phyloP scores from a whole-genome alignment of 2,797 vertebrate genomes.

The Labeo calbasu region DNA sequence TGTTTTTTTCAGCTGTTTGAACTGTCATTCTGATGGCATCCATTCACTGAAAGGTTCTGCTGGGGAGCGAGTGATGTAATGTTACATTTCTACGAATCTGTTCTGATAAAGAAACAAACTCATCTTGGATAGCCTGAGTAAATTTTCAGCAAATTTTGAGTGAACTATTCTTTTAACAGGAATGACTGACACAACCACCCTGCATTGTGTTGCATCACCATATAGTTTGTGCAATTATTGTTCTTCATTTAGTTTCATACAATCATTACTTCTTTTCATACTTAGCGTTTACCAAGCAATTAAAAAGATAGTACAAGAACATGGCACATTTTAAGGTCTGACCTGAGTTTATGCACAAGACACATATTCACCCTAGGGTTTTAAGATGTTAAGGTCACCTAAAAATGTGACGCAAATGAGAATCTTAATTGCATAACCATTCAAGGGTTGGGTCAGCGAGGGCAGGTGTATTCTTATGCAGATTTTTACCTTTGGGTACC shows the following conservation, averaged over 20 bases:
- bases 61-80: too few species aligned
- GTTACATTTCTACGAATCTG: too few species aligned
- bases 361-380: neutral
- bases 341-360: conserved; percentile 8
- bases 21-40: too few species aligned
- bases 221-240: neutral
- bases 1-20: too few species aligned
- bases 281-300: neutral
- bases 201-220: neutral
- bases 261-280: neutral
- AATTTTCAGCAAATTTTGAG: too few species aligned
- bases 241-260: neutral
- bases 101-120: too few species aligned
- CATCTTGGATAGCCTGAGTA: too few species aligned
- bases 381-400: conserved; percentile 17
- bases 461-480: conserved; percentile 30
- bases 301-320: neutral
- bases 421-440: conserved; percentile 22
- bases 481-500: conserved; percentile 37
- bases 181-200: too few species aligned
- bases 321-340: neutral
- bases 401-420: conserved; percentile 8
- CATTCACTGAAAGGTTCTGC: too few species aligned
- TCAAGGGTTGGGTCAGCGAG: neutral
- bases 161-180: too few species aligned